A percentile compares a stretch with the other conserved stretches of the same genome.
Evolutionary conservation across 2,113 vertebrate species (phyloP).

Genomic region (Sinosuthora webbiana): DNA sequence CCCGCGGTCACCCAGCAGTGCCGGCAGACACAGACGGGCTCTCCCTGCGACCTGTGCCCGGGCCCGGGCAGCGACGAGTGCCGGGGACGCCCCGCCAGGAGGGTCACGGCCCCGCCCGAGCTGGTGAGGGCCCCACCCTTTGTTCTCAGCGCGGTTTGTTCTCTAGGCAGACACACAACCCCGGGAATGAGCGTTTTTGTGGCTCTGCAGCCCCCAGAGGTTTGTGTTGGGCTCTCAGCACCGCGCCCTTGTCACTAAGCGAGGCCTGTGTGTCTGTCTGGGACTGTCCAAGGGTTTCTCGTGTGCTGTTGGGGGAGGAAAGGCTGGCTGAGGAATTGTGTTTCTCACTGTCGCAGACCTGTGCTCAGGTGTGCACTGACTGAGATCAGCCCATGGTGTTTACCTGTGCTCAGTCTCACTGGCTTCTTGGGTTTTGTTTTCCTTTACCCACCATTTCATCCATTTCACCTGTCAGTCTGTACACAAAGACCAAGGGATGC

Average conservation of each 20-base stretch:
- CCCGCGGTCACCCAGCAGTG: background rate
- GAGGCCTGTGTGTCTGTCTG: background rate
- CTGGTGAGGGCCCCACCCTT: background rate
- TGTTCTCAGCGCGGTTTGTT: background rate
- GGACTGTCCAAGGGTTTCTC: background rate
- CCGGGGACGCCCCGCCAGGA: background rate
- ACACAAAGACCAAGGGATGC: background rate
- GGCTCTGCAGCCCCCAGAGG: background rate
- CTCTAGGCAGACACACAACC: fast-evolving
- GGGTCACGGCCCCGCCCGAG: background rate
- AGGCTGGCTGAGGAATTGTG: fast-evolving
- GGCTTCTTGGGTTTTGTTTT: background rate
- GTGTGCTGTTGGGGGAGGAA: fast-evolving
- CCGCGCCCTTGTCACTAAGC: fast-evolving
- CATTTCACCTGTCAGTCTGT: background rate
- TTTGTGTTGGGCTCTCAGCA: background rate
- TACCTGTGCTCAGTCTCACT: background rate
- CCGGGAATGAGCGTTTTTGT: fast-evolving
- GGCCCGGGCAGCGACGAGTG: background rate
- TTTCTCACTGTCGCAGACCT: background rate
- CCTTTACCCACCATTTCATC: background rate
- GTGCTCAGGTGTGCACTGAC: background rate
- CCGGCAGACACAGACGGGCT: constrained; percentile 28
- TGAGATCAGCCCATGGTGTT: background rate
- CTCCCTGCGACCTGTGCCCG: background rate